phyloP scores from a whole-genome alignment of 2,888 invertebrate species.

The Cheilosia variabilis region DNA sequence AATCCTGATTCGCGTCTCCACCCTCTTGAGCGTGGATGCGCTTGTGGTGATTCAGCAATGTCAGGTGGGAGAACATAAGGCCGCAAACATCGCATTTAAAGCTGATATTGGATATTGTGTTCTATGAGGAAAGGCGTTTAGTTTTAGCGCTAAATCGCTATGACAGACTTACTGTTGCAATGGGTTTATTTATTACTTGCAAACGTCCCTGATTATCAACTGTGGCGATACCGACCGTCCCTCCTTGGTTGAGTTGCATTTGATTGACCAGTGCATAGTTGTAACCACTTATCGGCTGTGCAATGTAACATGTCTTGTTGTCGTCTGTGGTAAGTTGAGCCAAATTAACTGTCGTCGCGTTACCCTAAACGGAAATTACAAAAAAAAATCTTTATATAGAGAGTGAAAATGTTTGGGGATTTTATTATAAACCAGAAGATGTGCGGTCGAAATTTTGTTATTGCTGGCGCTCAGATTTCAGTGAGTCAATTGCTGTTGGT shows the following conservation, averaged over 20 bases:
- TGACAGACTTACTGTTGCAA: constrained; percentile 80
- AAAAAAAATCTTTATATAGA: no score
- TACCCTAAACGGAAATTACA: constrained; percentile 78
- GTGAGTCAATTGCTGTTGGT: no score
- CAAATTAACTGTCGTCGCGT: constrained; percentile 88
- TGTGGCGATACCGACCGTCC: constrained; percentile 83
- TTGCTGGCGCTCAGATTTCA: no score
- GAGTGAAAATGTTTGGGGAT: background rate
- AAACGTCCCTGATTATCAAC: constrained; percentile 83
- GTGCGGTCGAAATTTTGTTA: no score
- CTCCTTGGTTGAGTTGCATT: constrained; percentile 89
- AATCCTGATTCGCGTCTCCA: constrained; percentile 82
- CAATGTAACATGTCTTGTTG: constrained; percentile 90
- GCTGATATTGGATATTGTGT: constrained; percentile 91
- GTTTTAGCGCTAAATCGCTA: background rate
- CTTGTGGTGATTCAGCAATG: constrained; percentile 93
- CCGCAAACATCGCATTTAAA: constrained; percentile 95
- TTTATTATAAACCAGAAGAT: background rate
- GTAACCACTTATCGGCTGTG: constrained; percentile 88
- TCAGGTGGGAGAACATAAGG: constrained; percentile 92
- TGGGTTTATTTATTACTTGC: constrained; percentile 84
- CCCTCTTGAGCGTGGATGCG: constrained; percentile 89
- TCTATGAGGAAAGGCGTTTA: constrained; percentile 81
- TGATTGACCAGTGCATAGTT: constrained; percentile 94
- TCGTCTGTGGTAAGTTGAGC: constrained; percentile 87